phyloP scores from a whole-genome alignment of 2,113 vertebrate genomes.

The Sciurus niger region DNA sequence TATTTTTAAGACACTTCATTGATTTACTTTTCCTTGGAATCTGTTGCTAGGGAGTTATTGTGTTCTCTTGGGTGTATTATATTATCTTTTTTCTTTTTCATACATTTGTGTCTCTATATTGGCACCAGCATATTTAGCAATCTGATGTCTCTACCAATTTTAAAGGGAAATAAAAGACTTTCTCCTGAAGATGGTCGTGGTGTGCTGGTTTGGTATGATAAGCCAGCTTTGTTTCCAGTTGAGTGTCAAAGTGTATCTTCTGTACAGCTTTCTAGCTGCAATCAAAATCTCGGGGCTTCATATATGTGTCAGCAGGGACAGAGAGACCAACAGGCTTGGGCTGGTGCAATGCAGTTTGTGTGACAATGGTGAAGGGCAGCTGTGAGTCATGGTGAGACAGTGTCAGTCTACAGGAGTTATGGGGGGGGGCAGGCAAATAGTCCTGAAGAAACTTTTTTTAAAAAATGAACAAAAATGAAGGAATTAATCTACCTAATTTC shows the following conservation, averaged over 20 bases:
- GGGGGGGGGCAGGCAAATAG: not conserved
- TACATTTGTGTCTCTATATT: not conserved
- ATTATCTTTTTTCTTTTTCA: not conserved
- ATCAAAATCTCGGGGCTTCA: fast-evolving
- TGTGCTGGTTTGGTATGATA: not conserved
- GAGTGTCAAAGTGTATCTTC: no score
- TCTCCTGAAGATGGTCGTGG: no score
- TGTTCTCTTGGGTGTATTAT: not conserved
- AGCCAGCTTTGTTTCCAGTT: not conserved
- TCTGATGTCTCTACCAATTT: not conserved
- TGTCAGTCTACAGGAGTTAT: not conserved
- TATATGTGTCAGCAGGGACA: no score
- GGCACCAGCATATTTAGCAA: not conserved
- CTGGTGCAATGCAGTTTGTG: not conserved
- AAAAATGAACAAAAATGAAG: not conserved
- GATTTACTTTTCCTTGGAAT: not conserved
- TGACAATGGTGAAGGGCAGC: no score
- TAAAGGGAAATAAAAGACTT: not conserved
- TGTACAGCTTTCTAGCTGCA: no score
- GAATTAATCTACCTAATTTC: not conserved
- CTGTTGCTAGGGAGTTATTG: not conserved
- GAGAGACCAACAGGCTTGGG: not conserved
- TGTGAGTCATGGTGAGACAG: not conserved
- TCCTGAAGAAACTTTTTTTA: not conserved
- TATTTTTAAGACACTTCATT: not conserved